Conservation (phyloP, 2,888 invertebrate species). For the Hedya salicella region DNA sequence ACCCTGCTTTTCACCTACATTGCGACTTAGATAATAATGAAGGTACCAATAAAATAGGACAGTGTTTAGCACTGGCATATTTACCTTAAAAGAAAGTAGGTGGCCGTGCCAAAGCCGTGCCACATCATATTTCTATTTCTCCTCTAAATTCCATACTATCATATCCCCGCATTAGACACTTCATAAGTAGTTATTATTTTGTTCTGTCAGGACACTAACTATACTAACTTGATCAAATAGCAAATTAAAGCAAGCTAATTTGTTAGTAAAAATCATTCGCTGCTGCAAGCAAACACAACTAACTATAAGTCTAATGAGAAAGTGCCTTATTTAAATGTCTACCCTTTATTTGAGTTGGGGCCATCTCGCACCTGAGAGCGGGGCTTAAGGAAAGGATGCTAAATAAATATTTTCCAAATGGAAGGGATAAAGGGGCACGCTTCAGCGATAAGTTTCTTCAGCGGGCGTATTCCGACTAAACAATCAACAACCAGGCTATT, state of each 20-base stretch:
- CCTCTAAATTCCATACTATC: too few species aligned
- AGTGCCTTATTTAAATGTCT: slow-evolving; percentile 77
- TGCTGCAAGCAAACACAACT: slow-evolving; percentile 44
- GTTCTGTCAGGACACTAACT: too few species aligned
- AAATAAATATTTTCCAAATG: slow-evolving; percentile 82
- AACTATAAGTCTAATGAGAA: slow-evolving; percentile 68
- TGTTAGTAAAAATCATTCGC: slow-evolving; percentile 4
- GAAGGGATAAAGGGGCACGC: slow-evolving; percentile 77
- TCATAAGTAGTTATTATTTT: too few species aligned
- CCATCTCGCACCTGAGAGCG: slow-evolving; percentile 77
- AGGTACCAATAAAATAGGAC: too few species aligned
- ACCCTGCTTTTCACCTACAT: too few species aligned
- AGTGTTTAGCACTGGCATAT: too few species aligned
- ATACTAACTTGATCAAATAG: too few species aligned
- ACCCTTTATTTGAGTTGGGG: slow-evolving; percentile 78
- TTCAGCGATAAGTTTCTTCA: slow-evolving; percentile 72
- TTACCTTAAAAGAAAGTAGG: too few species aligned
- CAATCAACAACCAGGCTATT: slow-evolving; percentile 2
- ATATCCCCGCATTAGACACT: too few species aligned
- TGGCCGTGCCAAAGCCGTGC: too few species aligned
- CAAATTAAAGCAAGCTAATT: neutral
- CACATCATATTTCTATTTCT: too few species aligned
- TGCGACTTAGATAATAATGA: too few species aligned
- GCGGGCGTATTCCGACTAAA: slow-evolving; percentile 34
- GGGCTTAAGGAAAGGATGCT: slow-evolving; percentile 80